Evolutionary conservation across 1,140 invertebrate genomes (phyloP), one percentile per base, ranked within the genome.

Genomic region (Saccostrea cuccullata): DNA sequence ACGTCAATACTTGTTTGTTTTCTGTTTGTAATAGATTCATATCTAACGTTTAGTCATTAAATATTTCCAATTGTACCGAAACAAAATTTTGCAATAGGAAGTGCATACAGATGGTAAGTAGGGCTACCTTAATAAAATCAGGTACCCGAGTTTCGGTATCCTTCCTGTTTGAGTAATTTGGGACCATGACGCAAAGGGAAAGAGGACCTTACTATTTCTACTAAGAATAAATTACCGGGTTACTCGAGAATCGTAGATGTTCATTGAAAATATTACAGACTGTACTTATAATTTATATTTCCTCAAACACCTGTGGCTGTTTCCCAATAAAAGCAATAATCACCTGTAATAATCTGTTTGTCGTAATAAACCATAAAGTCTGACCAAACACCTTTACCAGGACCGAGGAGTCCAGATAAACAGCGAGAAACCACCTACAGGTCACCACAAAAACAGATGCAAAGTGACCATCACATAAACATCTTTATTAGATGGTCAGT

Each of bases 1-100:
- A 77, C 70, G 70, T 77, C 70, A 77, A 30, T 13, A 36, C 23
- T 23, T 73, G 70, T 73, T 64, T 77, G 70, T 77, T 77, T 77
- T 77, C 15, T 36, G 23, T 36, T 77, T 20, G 58, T 64, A 64
- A 64, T 64, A 77, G 70, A 77, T 77, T 77, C 9, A 36, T 77
- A 77, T 77, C 70, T 13, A 13, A 36, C 20, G 23, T 77, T 77
- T 30, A 30, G 26, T 67, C 60, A 67, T 23, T 23, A 23, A 67
- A 23, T 8, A 23, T 23, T 6, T 20, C 17, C 70, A 13, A 23
- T 73, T 9, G 67, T 73, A 77, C 26, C 26, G 0, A 77, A 6
- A 17, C 23, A 23, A 11, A 77, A 30, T 30, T 77, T 26, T 30
- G 23, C 26, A 36, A 30, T 36, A 77, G 70, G 70, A 77, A 77